These are phyloP conservation scores for Danio albolineatus DNA, from an alignment of 2,797 vertebrate genomes.

Conservation along the genomic window DNA sequence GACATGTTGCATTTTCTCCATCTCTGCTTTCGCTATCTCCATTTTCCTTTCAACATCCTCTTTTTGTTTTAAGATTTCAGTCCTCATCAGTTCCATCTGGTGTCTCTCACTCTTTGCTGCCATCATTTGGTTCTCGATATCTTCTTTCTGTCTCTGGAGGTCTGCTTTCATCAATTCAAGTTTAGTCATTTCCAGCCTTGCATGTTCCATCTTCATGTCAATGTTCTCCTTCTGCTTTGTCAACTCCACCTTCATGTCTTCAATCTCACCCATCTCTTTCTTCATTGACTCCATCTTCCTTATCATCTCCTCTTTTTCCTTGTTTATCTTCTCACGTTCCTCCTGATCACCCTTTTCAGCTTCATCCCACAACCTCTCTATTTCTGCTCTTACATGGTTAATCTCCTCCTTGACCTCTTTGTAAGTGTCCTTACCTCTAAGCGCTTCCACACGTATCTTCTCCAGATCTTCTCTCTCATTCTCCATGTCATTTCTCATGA, in stretches of 20 bases:
- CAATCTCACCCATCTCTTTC: conserved; percentile 44
- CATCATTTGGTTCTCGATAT: conserved; percentile 48
- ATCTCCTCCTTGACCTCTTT: conserved; percentile 63
- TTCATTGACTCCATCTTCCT: conserved; percentile 53
- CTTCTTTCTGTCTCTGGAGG: conserved; percentile 58
- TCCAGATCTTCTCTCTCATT: conserved; percentile 49
- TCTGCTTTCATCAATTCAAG: conserved; percentile 60
- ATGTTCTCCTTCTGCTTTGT: conserved; percentile 63
- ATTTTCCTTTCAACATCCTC: conserved; percentile 62
- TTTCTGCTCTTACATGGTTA: conserved; percentile 59
- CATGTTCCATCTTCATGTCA: conserved; percentile 50
- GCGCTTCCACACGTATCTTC: conserved; percentile 34
- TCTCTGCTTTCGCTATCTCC: conserved; percentile 61
- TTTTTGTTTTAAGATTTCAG: conserved; percentile 63
- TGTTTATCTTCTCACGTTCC: conserved; percentile 44
- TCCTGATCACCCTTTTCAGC: conserved; percentile 57
- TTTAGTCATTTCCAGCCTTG: conserved; percentile 51
- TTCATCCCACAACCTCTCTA: conserved; percentile 63
- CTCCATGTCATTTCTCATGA: conserved; percentile 52
- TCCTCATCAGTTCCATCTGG: conserved; percentile 60
- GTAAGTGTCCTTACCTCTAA: conserved; percentile 48
- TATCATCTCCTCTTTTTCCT: conserved; percentile 55
- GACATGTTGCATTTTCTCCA: conserved; percentile 57
- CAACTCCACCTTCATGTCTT: conserved; percentile 52
- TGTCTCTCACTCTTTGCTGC: conserved; percentile 59